These are phyloP conservation scores for Venustoraphidia nigricollis DNA, from an alignment of 2,888 invertebrate species.

Conservation along the genomic window DNA sequence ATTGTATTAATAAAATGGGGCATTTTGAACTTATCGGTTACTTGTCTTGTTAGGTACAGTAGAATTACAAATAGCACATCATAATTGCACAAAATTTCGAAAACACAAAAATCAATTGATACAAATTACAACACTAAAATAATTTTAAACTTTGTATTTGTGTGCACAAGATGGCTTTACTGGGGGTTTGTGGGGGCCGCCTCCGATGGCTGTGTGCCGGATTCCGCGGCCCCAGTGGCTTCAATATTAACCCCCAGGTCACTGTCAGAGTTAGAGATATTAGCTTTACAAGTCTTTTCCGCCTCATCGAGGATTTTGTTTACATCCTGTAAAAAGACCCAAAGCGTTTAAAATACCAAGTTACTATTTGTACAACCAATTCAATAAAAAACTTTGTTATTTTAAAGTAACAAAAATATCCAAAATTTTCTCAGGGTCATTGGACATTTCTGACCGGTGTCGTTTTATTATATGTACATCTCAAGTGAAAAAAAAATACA, in stretches of 20 bases:
- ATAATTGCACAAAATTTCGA: conserved; percentile 5
- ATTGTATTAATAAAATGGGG: neutral
- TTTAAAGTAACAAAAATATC: neutral
- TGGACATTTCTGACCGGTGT: too few relatives aligned
- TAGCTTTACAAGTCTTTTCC: conserved; percentile 9
- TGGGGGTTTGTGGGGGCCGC: conserved; percentile 1
- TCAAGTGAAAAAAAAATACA: too few relatives aligned
- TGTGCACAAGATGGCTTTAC: conserved; percentile 1
- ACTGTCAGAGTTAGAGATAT: conserved; percentile 8
- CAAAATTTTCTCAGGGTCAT: too few relatives aligned
- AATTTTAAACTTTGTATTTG: neutral
- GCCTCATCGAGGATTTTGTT: conserved; percentile 29
- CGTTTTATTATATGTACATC: too few relatives aligned
- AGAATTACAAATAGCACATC: conserved; percentile 1
- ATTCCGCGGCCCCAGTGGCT: conserved; percentile 5
- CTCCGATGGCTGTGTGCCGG: conserved; percentile 1
- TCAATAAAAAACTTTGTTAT: neutral
- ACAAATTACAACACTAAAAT: neutral
- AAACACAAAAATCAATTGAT: neutral
- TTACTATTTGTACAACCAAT: neutral
- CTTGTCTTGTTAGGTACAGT: neutral
- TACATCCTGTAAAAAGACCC: conserved; percentile 33
- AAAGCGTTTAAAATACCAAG: neutral
- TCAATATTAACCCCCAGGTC: conserved; percentile 19
- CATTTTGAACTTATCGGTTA: neutral